phyloP scores from a whole-genome alignment of 2,797 vertebrate genomes.

The Chaunax sp. region DNA sequence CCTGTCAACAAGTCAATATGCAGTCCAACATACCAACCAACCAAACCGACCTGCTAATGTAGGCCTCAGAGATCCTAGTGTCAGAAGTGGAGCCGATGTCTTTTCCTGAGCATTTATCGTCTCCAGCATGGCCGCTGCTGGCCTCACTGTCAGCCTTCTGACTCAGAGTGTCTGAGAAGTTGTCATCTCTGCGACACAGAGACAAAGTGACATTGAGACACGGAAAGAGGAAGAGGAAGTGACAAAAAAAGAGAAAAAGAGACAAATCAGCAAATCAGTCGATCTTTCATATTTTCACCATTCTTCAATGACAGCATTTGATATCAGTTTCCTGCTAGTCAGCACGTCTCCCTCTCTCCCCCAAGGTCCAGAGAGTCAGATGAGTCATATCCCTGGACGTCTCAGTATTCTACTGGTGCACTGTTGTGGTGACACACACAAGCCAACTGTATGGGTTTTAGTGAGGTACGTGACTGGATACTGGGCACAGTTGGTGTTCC shows the following conservation, averaged over 20 bases:
- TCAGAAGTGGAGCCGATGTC: slow-evolving; percentile 92
- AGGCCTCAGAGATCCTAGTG: slow-evolving; percentile 88
- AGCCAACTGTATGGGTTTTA: slow-evolving; percentile 44
- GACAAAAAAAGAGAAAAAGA: slow-evolving; percentile 25
- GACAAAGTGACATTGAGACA: slow-evolving; percentile 50
- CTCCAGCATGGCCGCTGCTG: slow-evolving; percentile 92
- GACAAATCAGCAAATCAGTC: slow-evolving; percentile 51
- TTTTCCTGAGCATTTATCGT: slow-evolving; percentile 94
- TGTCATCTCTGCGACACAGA: slow-evolving; percentile 89
- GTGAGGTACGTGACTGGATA: slow-evolving; percentile 43
- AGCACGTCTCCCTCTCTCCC: slow-evolving; percentile 46
- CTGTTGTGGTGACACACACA: slow-evolving; percentile 14
- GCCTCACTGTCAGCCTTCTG: slow-evolving; percentile 98
- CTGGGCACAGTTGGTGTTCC: slow-evolving; percentile 46
- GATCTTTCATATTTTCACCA: slow-evolving; percentile 33
- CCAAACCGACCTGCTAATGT: slow-evolving; percentile 86
- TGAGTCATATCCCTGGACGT: slow-evolving; percentile 63
- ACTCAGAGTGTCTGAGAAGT: slow-evolving; percentile 97
- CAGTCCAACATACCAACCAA: background rate
- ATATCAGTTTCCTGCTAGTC: slow-evolving; percentile 63
- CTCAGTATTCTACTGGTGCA: slow-evolving; percentile 56
- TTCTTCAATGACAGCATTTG: slow-evolving; percentile 54
- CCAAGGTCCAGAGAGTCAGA: slow-evolving; percentile 52
- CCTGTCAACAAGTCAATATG: background rate
- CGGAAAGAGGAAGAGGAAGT: slow-evolving; percentile 33